phyloP scores from a whole-genome alignment of 2,113 vertebrate genomes.

The Mellivora capensis region DNA sequence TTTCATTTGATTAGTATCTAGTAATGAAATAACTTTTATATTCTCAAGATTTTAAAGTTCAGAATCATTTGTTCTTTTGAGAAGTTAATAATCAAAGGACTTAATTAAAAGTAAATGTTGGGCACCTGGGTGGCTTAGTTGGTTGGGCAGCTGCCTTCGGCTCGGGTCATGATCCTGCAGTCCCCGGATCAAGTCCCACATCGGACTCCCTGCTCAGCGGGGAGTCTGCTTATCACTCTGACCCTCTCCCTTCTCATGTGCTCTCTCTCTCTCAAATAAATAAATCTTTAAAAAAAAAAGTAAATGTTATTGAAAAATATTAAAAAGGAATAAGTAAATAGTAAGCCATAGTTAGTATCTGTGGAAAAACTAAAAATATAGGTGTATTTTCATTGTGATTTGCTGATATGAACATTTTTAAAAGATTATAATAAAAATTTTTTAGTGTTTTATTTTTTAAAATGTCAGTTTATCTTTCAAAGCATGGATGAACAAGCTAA shows the following conservation, averaged over 20 bases:
- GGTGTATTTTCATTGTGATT: slow-evolving; percentile 21
- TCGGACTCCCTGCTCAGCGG: no score
- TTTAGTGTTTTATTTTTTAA: background rate
- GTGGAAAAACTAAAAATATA: background rate
- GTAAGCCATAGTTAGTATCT: background rate
- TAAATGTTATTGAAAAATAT: background rate
- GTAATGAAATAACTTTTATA: background rate
- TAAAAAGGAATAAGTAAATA: background rate
- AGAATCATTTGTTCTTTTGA: slow-evolving; percentile 20
- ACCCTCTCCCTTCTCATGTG: no score
- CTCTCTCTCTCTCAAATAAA: no score
- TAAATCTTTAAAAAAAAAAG: background rate
- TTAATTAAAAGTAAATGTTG: slow-evolving; percentile 36
- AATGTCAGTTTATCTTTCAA: slow-evolving; percentile 36
- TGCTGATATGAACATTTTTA: background rate
- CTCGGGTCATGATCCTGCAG: no score
- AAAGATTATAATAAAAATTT: slow-evolving; percentile 8
- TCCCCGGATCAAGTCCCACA: no score
- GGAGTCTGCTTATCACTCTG: no score
- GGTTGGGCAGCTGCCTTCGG: no score
- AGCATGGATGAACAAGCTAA: background rate
- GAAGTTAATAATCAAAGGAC: background rate
- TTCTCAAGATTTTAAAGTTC: background rate
- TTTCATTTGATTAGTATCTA: slow-evolving; percentile 21
- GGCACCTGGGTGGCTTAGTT: no score